Evolutionary conservation across 2,113 vertebrate genomes (phyloP).

Genomic region (Chitala chitala): DNA sequence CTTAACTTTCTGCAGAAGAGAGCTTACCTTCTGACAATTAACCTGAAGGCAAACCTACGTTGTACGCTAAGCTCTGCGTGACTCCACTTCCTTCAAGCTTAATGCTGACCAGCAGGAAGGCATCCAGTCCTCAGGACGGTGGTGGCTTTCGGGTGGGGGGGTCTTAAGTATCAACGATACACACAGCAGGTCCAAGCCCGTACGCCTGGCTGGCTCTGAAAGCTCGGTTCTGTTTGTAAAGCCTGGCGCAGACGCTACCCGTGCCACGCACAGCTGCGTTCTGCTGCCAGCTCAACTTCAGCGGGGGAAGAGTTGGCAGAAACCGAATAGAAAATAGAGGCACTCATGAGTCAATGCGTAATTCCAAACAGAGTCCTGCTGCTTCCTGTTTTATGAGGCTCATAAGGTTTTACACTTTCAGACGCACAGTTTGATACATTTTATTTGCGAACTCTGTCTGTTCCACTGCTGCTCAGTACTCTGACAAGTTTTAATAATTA

Average conservation of each 20-base stretch:
- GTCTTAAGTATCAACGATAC: too few species aligned
- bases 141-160: too few species aligned
- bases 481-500: too few species aligned
- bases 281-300: neutral
- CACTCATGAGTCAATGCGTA: too few species aligned
- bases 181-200: neutral
- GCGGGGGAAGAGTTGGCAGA: neutral
- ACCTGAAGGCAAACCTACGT: slow-evolving; percentile 30
- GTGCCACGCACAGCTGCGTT: neutral
- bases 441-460: neutral
- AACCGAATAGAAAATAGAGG: neutral
- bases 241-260: neutral
- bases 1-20: slow-evolving; percentile 34
- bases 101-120: neutral
- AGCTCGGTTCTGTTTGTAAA: neutral
- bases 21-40: slow-evolving; percentile 40
- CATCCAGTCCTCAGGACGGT: neutral
- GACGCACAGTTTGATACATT: neutral
- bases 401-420: neutral
- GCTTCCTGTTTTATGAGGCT: neutral
- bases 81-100: neutral
- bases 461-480: too few species aligned
- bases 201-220: neutral
- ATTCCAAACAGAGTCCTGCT: neutral
- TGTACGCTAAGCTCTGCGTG: neutral